These are phyloP conservation scores for Gryllus longicercus DNA, from an alignment of 2,888 invertebrate species.

Conservation along the genomic window DNA sequence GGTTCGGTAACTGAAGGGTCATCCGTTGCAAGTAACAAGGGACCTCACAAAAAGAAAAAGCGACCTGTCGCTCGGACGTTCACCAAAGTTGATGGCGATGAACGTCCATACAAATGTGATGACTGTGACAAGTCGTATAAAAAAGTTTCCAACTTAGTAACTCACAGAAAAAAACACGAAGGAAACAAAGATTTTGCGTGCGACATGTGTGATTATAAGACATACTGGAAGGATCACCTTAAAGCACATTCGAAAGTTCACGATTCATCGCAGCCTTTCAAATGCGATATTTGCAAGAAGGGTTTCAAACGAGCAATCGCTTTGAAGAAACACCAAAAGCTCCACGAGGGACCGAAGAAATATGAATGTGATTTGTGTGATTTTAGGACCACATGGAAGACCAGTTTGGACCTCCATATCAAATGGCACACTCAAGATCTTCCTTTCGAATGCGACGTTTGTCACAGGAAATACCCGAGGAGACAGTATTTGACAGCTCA, in stretches of 20 bases:
- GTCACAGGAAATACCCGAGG: conserved; percentile 42
- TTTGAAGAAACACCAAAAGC: conserved; percentile 59
- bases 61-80: no score
- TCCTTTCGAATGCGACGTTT: conserved; percentile 40
- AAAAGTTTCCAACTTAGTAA: no score
- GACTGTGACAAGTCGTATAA: conserved; percentile 42
- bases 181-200: conserved; percentile 42
- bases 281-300: conserved; percentile 30
- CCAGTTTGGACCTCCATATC: conserved; percentile 44
- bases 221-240: conserved; percentile 28
- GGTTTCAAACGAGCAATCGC: conserved; percentile 39
- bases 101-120: conserved; percentile 42
- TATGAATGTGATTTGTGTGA: conserved; percentile 45
- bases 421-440: conserved; percentile 51
- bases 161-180: no score
- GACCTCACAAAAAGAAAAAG: no score
- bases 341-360: conserved; percentile 61
- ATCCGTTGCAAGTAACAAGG: no score
- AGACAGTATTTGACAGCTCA: conserved; percentile 51
- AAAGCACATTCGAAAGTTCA: conserved; percentile 27
- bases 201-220: conserved; percentile 41
- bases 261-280: conserved; percentile 25
- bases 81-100: no score
- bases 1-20: no score
- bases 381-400: conserved; percentile 28